phyloP scores from a whole-genome alignment of 1,140 invertebrate genomes.

The Proales similis region DNA sequence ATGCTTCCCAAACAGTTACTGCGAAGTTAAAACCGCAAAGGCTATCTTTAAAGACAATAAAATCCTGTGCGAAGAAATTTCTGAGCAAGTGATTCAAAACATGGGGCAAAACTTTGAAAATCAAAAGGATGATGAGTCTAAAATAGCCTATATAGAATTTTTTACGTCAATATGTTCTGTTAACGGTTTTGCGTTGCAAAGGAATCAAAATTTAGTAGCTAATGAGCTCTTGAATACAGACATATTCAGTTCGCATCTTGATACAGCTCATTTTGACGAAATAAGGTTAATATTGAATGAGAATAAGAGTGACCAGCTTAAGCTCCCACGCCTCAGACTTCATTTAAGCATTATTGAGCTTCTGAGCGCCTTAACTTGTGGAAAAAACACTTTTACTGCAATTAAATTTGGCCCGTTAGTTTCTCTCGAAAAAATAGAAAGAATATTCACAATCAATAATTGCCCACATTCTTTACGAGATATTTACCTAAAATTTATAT shows the following conservation, averaged over 20 bases:
- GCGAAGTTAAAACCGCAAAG: constrained; percentile 86
- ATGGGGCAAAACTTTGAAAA: constrained; percentile 96
- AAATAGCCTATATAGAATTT: constrained; percentile 90
- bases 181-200: constrained; percentile 85
- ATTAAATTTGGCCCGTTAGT: constrained; percentile 95
- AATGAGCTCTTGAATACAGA: constrained; percentile 68
- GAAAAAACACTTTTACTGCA: constrained; percentile 97
- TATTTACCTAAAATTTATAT: constrained; percentile 94
- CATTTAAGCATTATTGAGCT: constrained; percentile 91
- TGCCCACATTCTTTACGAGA: constrained; percentile 79
- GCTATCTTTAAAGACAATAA: constrained; percentile 93
- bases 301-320: neutral
- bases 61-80: constrained; percentile 85
- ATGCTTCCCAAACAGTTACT: constrained; percentile 43
- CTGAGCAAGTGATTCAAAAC: constrained; percentile 88
- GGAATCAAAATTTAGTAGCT: constrained; percentile 96
- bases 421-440: constrained; percentile 90
- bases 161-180: constrained; percentile 93
- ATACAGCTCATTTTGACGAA: constrained; percentile 30
- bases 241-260: neutral
- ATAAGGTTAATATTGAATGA: neutral
- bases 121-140: constrained; percentile 63
- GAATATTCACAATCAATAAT: constrained; percentile 79
- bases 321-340: constrained; percentile 60
- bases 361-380: constrained; percentile 92